Evolutionary conservation across 2,888 invertebrate species (phyloP), one percentile per base, ranked within the genome.

Genomic region (Muscina levida): DNA sequence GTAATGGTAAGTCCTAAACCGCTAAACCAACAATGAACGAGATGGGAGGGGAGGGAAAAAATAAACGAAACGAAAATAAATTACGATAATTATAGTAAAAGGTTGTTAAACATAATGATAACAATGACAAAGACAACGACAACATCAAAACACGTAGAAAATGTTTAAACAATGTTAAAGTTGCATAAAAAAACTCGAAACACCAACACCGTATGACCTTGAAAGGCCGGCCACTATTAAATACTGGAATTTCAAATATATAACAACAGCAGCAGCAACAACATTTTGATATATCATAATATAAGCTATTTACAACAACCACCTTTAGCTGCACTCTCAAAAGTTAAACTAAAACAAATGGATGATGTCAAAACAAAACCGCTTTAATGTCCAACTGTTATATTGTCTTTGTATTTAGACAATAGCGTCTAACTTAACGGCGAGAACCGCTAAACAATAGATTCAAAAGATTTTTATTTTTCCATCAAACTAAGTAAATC

Each of bases 1-100:
- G 92, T 96, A 87, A 94, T 97, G 95, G 97, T 97, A 92, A 95
- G 96, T 87, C 13, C 1, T n/a, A n/a, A n/a, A n/a, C n/a, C n/a
- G n/a, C n/a, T n/a, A 46, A 53, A 46, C n/a, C 2, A 46, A 22
- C 44, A 48, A 39, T 15, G 0, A 72, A 37, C 13, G 19, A 62
- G 11, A 37, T 15, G 17, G n/a, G 10, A 37, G 37, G 10, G 4
- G 4, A 4, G 19, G 13, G 3, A 62, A 1, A 42, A 44, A 53
- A 39, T 48, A 57, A 17, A 6, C 48, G 11, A 17, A 2, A 46
- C 42, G 17, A 46, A 44, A 44, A 44, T n/a, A 15, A 42, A 48
- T 71, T 59, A 8, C 37, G 11, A 17, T 48, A 15, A 42, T 42
- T 39, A 19, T 72, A 67, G 59, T 72, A 53, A 72, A 67, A 72